These are phyloP conservation scores for Adelosebastes latens DNA, from an alignment of 2,797 vertebrate genomes.

Conservation along the genomic window DNA sequence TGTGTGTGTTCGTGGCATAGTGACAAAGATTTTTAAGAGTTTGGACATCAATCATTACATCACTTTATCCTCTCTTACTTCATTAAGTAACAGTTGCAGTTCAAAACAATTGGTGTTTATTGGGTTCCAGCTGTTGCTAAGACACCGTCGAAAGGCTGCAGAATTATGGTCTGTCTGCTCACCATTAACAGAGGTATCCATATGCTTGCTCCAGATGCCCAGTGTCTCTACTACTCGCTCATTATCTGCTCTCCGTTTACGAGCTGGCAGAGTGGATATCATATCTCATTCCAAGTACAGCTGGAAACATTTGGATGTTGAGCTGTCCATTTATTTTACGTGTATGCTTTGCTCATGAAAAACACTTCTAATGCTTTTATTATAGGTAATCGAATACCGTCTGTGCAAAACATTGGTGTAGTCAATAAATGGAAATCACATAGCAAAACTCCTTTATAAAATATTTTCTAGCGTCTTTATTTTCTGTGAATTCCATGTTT, in stretches of 20 bases:
- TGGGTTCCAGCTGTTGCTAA: constrained; percentile 71
- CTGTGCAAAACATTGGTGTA: not conserved
- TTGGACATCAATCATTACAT: constrained; percentile 29
- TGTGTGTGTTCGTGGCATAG: not conserved
- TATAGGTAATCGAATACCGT: constrained; percentile 6
- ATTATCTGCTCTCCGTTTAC: constrained; percentile 67
- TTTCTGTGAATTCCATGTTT: not conserved
- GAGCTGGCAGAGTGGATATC: constrained; percentile 55
- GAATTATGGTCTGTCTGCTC: constrained; percentile 63
- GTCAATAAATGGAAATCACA: not conserved
- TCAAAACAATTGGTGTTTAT: constrained; percentile 62
- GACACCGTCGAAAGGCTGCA: constrained; percentile 52
- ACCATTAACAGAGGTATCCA: constrained; percentile 62
- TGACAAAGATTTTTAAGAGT: not conserved
- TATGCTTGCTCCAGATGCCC: constrained; percentile 75
- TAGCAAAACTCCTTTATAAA: not conserved
- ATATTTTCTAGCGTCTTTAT: not conserved
- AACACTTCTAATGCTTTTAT: constrained; percentile 41
- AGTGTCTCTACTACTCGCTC: constrained; percentile 54
- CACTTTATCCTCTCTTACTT: constrained; percentile 37
- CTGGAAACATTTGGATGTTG: constrained; percentile 63
- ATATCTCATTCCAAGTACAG: constrained; percentile 55
- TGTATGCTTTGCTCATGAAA: constrained; percentile 42
- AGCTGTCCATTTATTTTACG: constrained; percentile 53
- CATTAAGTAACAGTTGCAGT: constrained; percentile 44